Evolutionary conservation across 2,888 invertebrate genomes (phyloP).

Genomic region (Drosophila hawaiiensis): DNA sequence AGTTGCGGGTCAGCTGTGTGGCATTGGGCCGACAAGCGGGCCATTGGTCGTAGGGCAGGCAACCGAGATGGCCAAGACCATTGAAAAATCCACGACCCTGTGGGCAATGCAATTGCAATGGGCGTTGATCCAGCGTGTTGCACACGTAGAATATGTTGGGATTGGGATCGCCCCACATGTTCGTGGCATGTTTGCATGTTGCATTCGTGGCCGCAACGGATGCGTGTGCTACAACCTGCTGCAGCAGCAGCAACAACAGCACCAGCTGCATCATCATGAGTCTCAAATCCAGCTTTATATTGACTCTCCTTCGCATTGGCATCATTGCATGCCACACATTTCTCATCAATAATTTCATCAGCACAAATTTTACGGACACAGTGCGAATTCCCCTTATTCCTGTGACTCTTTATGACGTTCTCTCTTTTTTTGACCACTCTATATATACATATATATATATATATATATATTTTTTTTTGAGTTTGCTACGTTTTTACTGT

Average conservation of each 20-base stretch:
- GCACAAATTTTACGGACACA: slow-evolving; percentile 50
- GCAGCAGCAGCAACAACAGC: slow-evolving; percentile 14
- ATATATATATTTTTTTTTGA: slow-evolving; percentile 25
- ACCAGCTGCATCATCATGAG: slow-evolving; percentile 14
- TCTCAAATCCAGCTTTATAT: slow-evolving; percentile 1
- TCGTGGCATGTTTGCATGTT: slow-evolving; percentile 74
- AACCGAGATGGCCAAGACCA: slow-evolving; percentile 77
- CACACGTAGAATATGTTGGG: slow-evolving; percentile 81
- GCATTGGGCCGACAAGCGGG: slow-evolving; percentile 70
- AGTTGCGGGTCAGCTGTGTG: slow-evolving; percentile 42
- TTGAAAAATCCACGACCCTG: slow-evolving; percentile 79
- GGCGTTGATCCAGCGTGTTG: slow-evolving; percentile 63
- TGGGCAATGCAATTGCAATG: slow-evolving; percentile 69
- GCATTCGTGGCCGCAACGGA: slow-evolving; percentile 51
- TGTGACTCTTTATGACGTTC: slow-evolving; percentile 27
- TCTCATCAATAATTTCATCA: slow-evolving; percentile 78
- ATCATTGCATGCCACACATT: slow-evolving; percentile 50
- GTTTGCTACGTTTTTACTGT: slow-evolving; percentile 29
- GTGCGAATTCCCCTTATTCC: slow-evolving; percentile 13
- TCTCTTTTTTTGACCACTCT: slow-evolving; percentile 35
- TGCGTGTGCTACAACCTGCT: slow-evolving; percentile 29
- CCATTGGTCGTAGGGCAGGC: slow-evolving; percentile 79
- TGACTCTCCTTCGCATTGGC: slow-evolving; percentile 10
- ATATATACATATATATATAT: slow-evolving; percentile 43
- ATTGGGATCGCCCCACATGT: slow-evolving; percentile 81